These are phyloP conservation scores for Fopius arisanus DNA, from an alignment of 1,140 invertebrate genomes.

Conservation along the genomic window DNA sequence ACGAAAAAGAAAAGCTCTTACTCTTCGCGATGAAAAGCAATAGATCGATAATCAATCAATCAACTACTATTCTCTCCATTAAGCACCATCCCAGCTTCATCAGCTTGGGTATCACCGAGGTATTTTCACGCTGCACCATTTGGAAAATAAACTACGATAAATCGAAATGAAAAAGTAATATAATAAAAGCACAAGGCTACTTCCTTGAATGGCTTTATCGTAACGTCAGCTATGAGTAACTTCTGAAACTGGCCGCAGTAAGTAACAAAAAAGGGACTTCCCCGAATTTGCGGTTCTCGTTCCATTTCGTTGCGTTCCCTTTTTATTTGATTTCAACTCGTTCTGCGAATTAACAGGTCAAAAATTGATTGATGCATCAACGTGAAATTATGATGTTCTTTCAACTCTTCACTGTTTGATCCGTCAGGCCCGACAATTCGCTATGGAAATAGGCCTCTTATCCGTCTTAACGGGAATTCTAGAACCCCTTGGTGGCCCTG, in stretches of 20 bases:
- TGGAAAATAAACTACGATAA: neutral
- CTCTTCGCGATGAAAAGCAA: neutral
- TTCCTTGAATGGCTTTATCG: conserved; percentile 12
- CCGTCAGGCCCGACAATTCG: neutral
- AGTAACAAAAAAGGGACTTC: neutral
- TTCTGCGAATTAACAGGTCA: too few species aligned
- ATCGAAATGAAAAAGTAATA: conserved; percentile 1
- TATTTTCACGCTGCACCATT: conserved; percentile 23
- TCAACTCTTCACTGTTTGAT: too few species aligned
- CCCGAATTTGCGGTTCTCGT: neutral
- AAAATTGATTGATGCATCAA: too few species aligned
- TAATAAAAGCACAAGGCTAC: conserved; percentile 23
- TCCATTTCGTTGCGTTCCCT: neutral
- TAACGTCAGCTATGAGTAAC: conserved; percentile 18
- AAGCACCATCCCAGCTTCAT: conserved; percentile 24
- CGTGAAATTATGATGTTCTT: too few species aligned
- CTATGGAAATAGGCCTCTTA: neutral
- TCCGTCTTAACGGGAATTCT: neutral
- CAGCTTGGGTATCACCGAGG: conserved; percentile 26
- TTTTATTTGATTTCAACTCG: neutral
- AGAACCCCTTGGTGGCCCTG: neutral
- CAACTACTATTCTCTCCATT: neutral
- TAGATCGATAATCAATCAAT: neutral
- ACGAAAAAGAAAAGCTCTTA: neutral
- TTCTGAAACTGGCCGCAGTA: conserved; percentile 23